Evolutionary conservation across 2,888 invertebrate species (phyloP).

Genomic region (Abrostola tripartita): DNA sequence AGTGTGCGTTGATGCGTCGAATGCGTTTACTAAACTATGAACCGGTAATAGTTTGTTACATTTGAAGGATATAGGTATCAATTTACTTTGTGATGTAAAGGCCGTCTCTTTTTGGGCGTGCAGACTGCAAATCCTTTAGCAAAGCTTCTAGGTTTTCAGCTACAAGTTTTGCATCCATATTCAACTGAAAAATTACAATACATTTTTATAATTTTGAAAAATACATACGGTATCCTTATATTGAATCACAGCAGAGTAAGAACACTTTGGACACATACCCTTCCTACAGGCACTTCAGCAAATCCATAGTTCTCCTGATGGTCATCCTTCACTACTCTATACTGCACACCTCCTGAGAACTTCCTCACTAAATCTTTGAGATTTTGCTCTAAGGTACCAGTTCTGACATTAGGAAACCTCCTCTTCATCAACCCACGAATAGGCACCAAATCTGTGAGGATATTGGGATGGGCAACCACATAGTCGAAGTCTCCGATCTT

Average conservation of each 20-base stretch:
- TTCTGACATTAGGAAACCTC: conserved; percentile 91
- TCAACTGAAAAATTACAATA: conserved; percentile 86
- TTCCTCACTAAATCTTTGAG: conserved; percentile 89
- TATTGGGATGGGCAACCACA: conserved; percentile 93
- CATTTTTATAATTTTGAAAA: neutral
- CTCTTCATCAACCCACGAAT: conserved; percentile 93
- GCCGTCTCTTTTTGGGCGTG: conserved; percentile 91
- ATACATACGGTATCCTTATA: neutral
- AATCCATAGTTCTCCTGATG: conserved; percentile 91
- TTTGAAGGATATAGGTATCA: neutral
- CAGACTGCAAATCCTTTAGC: conserved; percentile 89
- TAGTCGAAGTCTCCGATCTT: conserved; percentile 91
- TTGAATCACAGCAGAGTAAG: neutral
- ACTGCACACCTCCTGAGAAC: conserved; percentile 92
- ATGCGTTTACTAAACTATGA: too few species aligned
- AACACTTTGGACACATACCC: conserved; percentile 83
- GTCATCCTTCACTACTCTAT: conserved; percentile 90
- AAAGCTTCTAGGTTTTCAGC: conserved; percentile 92
- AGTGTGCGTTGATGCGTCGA: neutral
- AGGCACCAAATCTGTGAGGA: conserved; percentile 92
- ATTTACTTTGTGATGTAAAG: conserved; percentile 91
- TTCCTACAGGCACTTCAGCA: conserved; percentile 91
- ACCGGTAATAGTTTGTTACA: too few species aligned
- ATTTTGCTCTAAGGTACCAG: conserved; percentile 91
- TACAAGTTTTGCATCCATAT: conserved; percentile 91